Conservation (phyloP, 2,888 invertebrate species). For the Platycheirus albimanus region DNA sequence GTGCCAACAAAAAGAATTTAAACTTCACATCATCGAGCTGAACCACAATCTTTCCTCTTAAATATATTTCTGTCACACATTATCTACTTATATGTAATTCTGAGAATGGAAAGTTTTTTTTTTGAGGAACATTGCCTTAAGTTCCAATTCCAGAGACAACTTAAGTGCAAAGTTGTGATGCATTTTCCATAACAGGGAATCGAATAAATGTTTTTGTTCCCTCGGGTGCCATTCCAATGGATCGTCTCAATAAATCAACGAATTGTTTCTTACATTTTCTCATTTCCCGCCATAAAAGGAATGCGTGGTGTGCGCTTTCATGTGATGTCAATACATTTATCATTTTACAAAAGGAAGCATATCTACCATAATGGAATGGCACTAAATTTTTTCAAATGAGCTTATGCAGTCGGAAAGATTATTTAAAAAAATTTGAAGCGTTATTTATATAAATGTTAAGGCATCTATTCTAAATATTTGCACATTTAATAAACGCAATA, state of each 20-base stretch:
- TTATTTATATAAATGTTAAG: too few relatives aligned
- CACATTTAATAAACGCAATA: too few relatives aligned
- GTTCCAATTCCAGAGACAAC: neutral
- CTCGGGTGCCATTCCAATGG: slow-evolving; percentile 56
- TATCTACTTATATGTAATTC: too few relatives aligned
- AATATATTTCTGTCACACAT: slow-evolving; percentile 47
- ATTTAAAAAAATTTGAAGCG: too few relatives aligned
- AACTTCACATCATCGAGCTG: slow-evolving; percentile 47
- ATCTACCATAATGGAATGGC: too few relatives aligned
- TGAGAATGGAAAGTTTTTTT: slow-evolving; percentile 19
- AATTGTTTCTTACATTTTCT: slow-evolving; percentile 30
- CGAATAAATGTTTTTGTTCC: slow-evolving; percentile 46
- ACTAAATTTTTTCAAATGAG: too few relatives aligned
- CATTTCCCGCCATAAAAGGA: slow-evolving; percentile 11
- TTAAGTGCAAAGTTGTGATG: neutral
- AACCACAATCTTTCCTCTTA: slow-evolving; percentile 19
- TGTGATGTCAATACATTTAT: neutral
- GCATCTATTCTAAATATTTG: too few relatives aligned
- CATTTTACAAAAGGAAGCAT: neutral
- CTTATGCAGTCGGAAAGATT: too few relatives aligned
- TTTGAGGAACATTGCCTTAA: neutral
- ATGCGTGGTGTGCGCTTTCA: neutral
- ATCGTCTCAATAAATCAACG: slow-evolving; percentile 58
- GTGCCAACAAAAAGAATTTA: slow-evolving; percentile 48
- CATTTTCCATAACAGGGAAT: slow-evolving; percentile 30